Base-by-base conservation (phyloP, 2,888 invertebrate species). In the Spodoptera exigua region DNA sequence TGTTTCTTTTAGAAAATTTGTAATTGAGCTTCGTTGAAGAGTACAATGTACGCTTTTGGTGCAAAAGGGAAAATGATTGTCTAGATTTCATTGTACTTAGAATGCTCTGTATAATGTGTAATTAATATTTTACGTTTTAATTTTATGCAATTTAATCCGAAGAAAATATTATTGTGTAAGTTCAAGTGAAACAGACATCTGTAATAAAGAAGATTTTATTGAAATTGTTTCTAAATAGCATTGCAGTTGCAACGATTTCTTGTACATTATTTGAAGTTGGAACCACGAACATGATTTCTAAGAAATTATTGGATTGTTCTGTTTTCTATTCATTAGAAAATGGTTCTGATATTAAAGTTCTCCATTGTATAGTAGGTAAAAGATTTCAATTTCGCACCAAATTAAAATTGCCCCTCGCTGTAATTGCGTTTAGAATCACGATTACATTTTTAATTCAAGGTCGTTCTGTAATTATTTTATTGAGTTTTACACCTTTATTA, bases 351-450 rank as follows among this genome's bases (percentile, higher is more conserved):
- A 48, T 65, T 34, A 14, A 47, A 57, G 44, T 39, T n/a, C n/a
- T 41, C n/a, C 14, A 27, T 36, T 13, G 14, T 32, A 32, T 44
- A 41, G 54, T 44, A 46, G 46, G 16, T 17, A 46, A 56, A 54
- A 56, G 40, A 64, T 61, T 27, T 62, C 43, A 68, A 74, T 74
- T 74, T 62, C 37, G 45, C 61, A 53, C 46, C 39, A 39, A 74
- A 65, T 71, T 68, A 59, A 60, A 44, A 60, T 43, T 58, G 55
- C 61, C 64, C 63, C 58, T 65, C 41, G 53, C 14, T 21, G 13
- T 63, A 56, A 65, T 68, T 44, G 39, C 56, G 61, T 60, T 62
- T 41, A 54, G 51, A 64, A 62, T 62, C 35, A 40, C 44, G 56
- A 52, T 67, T 57, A 47, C 18, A 35, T 46, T 45, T 37, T 57